Evolutionary conservation across 1,140 invertebrate genomes (phyloP).

Genomic region (Aporrectodea caliginosa): DNA sequence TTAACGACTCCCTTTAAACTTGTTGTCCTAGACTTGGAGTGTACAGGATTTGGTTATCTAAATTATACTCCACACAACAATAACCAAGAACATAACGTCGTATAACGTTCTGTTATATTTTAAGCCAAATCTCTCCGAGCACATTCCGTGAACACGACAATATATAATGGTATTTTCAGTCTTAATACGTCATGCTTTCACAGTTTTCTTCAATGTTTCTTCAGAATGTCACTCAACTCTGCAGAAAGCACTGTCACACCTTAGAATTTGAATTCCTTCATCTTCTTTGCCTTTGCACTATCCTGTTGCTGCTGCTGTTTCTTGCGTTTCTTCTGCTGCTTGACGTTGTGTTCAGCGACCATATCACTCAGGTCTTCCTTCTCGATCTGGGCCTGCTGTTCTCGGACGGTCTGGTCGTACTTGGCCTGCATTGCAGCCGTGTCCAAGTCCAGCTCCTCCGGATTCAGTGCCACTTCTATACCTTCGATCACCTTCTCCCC

Average conservation of each 20-base stretch:
- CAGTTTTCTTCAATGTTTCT: too few species aligned
- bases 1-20: too few species aligned
- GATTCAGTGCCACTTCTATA: constrained; percentile 92
- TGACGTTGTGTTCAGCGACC: constrained; percentile 93
- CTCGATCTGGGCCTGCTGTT: constrained; percentile 78
- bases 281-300: constrained; percentile 7
- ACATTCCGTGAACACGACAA: too few species aligned
- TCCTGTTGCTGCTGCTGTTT: constrained; percentile 15
- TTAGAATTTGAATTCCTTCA: constrained; percentile 31
- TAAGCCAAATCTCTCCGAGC: too few species aligned
- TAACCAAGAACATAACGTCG: too few species aligned
- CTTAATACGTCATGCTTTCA: too few species aligned
- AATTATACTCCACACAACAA: too few species aligned
- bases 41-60: too few species aligned
- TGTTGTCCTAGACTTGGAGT: too few species aligned
- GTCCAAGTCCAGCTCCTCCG: constrained; percentile 89
- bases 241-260: neutral
- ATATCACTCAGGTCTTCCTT: constrained; percentile 97
- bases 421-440: constrained; percentile 92
- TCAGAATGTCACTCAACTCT: neutral
- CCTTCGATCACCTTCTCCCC: constrained; percentile 46
- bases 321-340: constrained; percentile 61
- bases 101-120: too few species aligned
- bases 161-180: too few species aligned
- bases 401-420: constrained; percentile 92